phyloP scores from a whole-genome alignment of 2,113 vertebrate species.

The Gnathonemus longibarbis region DNA sequence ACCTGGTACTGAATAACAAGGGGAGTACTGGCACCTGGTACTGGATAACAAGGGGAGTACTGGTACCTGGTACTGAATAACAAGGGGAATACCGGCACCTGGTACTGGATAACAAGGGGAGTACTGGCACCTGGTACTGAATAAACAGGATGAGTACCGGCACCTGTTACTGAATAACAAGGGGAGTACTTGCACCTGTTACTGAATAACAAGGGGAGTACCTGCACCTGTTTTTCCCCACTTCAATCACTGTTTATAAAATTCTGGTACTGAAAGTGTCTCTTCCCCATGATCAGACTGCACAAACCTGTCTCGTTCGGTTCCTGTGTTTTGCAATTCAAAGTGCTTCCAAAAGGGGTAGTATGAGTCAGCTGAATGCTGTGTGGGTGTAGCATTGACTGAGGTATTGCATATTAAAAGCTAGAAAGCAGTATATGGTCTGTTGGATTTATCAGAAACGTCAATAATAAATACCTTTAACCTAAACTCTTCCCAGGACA shows the following conservation, averaged over 20 bases:
- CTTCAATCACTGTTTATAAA: background rate
- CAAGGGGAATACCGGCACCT: background rate
- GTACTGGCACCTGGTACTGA: background rate
- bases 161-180: too few relatives aligned
- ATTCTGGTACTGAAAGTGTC: background rate
- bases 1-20: background rate
- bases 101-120: background rate
- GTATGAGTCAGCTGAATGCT: background rate
- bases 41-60: too few relatives aligned
- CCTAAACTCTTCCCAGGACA: background rate
- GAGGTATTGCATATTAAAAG: background rate
- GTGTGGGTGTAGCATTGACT: slow-evolving; percentile 4
- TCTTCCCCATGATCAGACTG: background rate
- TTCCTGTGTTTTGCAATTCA: background rate
- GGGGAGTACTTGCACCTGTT: too few relatives aligned
- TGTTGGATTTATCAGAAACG: slow-evolving; percentile 1
- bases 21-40: background rate
- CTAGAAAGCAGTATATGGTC: background rate
- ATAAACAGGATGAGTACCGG: too few relatives aligned
- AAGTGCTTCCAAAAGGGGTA: background rate
- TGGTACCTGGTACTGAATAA: background rate
- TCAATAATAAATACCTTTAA: slow-evolving; percentile 16
- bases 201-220: background rate
- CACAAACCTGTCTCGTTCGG: background rate
- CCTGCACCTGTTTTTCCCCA: background rate